Percentiles rank a stretch among this genome's conserved stretches.
Evolutionary conservation across 2,888 invertebrate species (phyloP).

Genomic region (Neoitamus cyanurus): DNA sequence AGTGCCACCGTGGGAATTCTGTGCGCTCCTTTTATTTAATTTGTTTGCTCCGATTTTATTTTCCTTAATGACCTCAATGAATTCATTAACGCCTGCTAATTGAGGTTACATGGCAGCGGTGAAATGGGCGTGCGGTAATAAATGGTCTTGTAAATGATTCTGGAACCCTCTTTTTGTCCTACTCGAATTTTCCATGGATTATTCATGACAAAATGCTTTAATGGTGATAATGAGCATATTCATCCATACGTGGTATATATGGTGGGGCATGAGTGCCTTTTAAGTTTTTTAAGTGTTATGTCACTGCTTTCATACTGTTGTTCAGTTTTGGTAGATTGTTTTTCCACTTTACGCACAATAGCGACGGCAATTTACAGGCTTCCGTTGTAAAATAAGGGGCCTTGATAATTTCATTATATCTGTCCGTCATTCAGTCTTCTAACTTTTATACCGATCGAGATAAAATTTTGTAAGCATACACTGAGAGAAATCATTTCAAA

Average conservation of each 20-base stretch:
- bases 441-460: too few species aligned
- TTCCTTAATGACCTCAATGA: constrained; percentile 25
- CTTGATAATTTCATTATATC: too few species aligned
- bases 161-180: not conserved
- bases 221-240: constrained; percentile 5
- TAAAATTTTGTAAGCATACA: too few species aligned
- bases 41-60: constrained; percentile 10
- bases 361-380: too few species aligned
- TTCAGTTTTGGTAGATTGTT: not conserved
- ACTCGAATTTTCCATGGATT: constrained; percentile 1
- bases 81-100: constrained; percentile 39
- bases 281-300: not conserved
- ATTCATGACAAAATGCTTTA: not conserved
- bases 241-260: not conserved
- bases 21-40: constrained; percentile 7
- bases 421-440: too few species aligned
- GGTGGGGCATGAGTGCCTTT: not conserved
- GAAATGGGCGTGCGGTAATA: constrained; percentile 1
- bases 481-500: too few species aligned
- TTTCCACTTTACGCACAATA: not conserved
- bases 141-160: constrained; percentile 31
- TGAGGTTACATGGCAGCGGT: constrained; percentile 1
- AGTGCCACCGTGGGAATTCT: constrained; percentile 31
- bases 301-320: not conserved
- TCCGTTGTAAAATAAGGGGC: too few species aligned